Conservation (phyloP, 2,113 vertebrate species). For the Asarcornis scutulata region DNA sequence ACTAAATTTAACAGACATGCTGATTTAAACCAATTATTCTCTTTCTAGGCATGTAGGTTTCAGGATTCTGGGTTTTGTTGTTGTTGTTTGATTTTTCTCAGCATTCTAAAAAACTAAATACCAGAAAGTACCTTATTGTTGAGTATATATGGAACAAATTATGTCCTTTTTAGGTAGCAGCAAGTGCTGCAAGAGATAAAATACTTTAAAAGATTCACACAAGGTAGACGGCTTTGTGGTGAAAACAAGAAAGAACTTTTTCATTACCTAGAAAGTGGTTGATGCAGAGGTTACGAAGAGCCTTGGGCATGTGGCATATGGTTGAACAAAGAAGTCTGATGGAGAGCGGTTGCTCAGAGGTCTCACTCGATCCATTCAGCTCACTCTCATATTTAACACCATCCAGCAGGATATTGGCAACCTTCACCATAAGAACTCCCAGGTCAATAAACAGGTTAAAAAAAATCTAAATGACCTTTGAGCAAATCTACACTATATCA, state of each 20-base stretch:
- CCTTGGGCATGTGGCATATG: slow-evolving; percentile 95
- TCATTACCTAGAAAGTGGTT: slow-evolving; percentile 95
- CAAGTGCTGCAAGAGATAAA: neutral
- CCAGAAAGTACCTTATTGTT: neutral
- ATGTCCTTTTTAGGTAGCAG: neutral
- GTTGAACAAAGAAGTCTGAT: slow-evolving; percentile 88
- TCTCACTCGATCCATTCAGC: slow-evolving; percentile 82
- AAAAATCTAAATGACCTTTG: neutral
- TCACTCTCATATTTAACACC: slow-evolving; percentile 94
- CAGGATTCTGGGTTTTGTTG: neutral
- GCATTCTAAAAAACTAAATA: neutral
- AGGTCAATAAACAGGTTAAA: slow-evolving; percentile 25
- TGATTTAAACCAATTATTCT: neutral
- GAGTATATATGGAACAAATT: neutral
- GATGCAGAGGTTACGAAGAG: slow-evolving; percentile 92
- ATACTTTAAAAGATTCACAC: neutral
- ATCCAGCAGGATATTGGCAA: slow-evolving; percentile 95
- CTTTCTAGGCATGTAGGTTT: neutral
- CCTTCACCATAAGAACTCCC: slow-evolving; percentile 76
- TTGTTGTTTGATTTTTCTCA: neutral
- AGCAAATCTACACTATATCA: neutral
- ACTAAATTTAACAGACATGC: neutral
- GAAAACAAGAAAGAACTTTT: neutral
- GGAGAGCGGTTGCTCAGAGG: slow-evolving; percentile 86
- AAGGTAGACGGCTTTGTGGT: accelerated